phyloP scores from a whole-genome alignment of 2,113 vertebrate genomes.

The Sphaerodactylus townsendi region DNA sequence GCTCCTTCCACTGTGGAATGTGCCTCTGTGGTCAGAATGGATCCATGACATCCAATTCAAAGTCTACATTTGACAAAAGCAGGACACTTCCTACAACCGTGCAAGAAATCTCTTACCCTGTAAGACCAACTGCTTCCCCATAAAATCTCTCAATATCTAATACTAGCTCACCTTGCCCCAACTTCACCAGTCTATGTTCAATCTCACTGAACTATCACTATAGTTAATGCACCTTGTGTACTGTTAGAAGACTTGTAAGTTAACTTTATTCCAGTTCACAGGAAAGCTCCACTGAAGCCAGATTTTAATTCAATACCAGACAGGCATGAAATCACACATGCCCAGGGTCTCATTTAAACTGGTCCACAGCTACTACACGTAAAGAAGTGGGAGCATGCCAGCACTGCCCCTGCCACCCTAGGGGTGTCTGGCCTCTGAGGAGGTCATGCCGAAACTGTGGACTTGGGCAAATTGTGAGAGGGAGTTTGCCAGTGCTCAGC shows the following conservation, averaged over 20 bases:
- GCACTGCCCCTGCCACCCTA: not conserved
- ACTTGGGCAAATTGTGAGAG: no score
- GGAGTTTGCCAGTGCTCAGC: no score
- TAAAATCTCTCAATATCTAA: not conserved
- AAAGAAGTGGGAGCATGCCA: no score
- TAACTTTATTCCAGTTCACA: no score
- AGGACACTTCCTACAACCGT: not conserved
- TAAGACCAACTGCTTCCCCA: not conserved
- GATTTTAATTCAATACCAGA: not conserved
- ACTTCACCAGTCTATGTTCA: not conserved
- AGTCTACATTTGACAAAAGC: not conserved
- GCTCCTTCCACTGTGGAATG: no score
- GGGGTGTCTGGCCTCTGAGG: not conserved
- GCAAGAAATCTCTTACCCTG: no score
- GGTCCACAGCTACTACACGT: not conserved
- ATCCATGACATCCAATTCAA: no score
- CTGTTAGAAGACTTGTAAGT: no score
- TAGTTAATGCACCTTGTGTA: no score
- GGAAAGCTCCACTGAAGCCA: no score
- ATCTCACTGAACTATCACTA: not conserved
- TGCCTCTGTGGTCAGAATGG: no score
- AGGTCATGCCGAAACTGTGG: not conserved
- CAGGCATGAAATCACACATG: not conserved
- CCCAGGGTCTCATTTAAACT: not conserved
- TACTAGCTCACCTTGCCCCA: not conserved